Percentiles rank a stretch among this genome's conserved stretches.
phyloP scores from a whole-genome alignment of 2,797 vertebrate species.

The Myotis daubentonii region DNA sequence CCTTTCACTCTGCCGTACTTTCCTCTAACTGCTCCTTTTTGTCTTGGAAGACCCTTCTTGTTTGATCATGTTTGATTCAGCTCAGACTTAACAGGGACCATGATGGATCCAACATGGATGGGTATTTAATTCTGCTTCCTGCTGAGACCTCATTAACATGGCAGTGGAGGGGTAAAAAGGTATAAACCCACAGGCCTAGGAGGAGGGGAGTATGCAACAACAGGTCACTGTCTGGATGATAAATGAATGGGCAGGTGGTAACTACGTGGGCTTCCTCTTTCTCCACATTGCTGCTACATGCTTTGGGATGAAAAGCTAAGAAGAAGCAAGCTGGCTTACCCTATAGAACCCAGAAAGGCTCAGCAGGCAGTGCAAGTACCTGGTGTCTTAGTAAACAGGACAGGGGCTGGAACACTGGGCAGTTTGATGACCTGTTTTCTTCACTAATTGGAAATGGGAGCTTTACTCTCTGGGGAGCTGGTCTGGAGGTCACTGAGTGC shows the following conservation, averaged over 20 bases:
- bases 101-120: not conserved
- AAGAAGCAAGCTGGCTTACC: not conserved
- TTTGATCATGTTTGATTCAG: not conserved
- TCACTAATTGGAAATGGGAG: not conserved
- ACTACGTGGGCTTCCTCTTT: not conserved
- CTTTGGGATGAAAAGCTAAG: not conserved
- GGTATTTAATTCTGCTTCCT: not conserved
- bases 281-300: not conserved
- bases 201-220: not conserved
- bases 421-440: not conserved
- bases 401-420: not conserved
- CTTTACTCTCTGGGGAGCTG: not conserved
- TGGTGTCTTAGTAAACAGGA: not conserved
- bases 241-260: not conserved
- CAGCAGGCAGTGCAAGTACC: not conserved
- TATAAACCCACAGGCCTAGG: not conserved
- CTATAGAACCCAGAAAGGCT: not conserved
- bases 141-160: not conserved
- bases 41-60: not conserved
- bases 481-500: not conserved
- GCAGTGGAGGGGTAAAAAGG: not conserved
- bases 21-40: not conserved
- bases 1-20: not conserved
- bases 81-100: not conserved
- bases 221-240: not conserved